Evolutionary conservation across 2,113 vertebrate species (phyloP).

Genomic region (Climacteris rufus): DNA sequence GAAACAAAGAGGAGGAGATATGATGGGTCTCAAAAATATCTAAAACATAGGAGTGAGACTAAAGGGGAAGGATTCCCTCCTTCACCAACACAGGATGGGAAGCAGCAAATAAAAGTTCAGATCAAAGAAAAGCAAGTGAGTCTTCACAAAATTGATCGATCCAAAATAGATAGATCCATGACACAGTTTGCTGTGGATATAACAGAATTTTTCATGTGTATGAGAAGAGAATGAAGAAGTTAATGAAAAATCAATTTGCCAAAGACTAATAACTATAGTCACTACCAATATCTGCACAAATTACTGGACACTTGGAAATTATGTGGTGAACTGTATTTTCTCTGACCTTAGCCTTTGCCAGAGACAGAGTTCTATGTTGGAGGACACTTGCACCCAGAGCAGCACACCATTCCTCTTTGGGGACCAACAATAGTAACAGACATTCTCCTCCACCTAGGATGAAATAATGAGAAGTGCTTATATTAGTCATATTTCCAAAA

Average conservation of each 20-base stretch:
- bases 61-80: not conserved
- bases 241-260: not conserved
- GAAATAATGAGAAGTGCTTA: not conserved
- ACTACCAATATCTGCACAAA: not conserved
- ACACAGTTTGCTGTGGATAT: not conserved
- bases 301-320: not conserved
- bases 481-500: not conserved
- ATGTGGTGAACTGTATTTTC: not conserved
- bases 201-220: not conserved
- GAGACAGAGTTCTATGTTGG: not conserved
- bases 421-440: accelerated
- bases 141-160: not conserved
- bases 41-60: not conserved
- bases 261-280: not conserved
- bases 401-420: not conserved
- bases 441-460: accelerated
- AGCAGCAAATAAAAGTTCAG: not conserved
- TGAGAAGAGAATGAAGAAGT: not conserved
- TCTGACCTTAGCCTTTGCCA: not conserved
- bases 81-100: not conserved
- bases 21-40: not conserved
- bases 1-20: not conserved
- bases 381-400: accelerated
- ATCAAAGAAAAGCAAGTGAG: not conserved
- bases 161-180: not conserved